Conservation (phyloP, 2,888 invertebrate genomes). For the Drepanosiphum platanoidis region DNA sequence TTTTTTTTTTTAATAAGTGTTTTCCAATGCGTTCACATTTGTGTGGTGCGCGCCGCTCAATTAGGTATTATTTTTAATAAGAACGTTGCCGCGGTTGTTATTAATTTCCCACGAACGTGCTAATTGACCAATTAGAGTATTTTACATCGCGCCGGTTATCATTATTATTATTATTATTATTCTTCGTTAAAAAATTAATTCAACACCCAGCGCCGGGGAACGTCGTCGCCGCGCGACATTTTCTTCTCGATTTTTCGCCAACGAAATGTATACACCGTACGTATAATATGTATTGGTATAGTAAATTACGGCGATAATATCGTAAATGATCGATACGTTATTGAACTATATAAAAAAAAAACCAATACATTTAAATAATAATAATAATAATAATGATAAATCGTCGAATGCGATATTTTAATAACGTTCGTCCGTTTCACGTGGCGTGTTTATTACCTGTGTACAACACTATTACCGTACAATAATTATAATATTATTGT, state of each 20-base stretch:
- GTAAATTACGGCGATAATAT: too few species aligned
- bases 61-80: conserved; percentile 2
- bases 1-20: background rate
- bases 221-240: background rate
- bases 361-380: background rate
- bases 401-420: background rate
- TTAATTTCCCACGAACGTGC: conserved; percentile 40
- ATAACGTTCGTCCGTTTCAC: background rate
- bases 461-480: background rate
- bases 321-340: background rate
- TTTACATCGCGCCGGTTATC: background rate
- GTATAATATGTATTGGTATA: conserved; percentile 2
- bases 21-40: conserved; percentile 12
- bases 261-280: background rate
- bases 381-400: conserved; percentile 3
- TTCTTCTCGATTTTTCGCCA: background rate
- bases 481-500: background rate
- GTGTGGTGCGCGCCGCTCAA: background rate
- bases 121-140: conserved; percentile 29
- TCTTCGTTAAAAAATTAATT: conserved; percentile 26
- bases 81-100: background rate
- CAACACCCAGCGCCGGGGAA: background rate
- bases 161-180: too few species aligned
- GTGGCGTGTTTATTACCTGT: background rate
- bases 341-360: background rate